phyloP scores from a whole-genome alignment of 2,888 invertebrate species.

The Margaritifera margaritifera region DNA sequence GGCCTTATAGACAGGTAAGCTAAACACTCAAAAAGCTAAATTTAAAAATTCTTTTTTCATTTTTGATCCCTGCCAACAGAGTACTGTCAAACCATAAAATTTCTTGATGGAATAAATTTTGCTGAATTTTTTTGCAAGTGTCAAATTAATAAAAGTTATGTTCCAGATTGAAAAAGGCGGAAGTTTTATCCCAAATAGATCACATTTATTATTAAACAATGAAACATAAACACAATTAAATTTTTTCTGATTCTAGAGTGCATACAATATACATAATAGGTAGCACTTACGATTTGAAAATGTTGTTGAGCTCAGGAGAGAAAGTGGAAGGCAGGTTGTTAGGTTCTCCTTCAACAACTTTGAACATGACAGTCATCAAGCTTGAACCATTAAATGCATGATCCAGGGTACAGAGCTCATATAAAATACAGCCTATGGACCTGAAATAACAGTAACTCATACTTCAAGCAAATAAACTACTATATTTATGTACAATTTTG shows the following conservation, averaged over 20 bases:
- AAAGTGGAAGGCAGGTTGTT: constrained; percentile 68
- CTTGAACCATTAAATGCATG: constrained; percentile 72
- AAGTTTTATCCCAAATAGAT: too few species aligned
- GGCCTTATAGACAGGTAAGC: too few species aligned
- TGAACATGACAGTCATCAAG: constrained; percentile 73
- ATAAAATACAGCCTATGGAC: constrained; percentile 73
- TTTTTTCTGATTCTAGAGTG: neutral
- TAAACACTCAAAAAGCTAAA: too few species aligned
- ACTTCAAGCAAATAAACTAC: too few species aligned
- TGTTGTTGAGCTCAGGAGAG: constrained; percentile 63
- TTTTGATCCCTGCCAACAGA: too few species aligned
- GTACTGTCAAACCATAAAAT: too few species aligned
- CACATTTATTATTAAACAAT: neutral
- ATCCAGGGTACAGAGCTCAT: constrained; percentile 70
- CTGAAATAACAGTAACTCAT: constrained; percentile 45
- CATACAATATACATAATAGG: neutral
- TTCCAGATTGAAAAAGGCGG: neutral
- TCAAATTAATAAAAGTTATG: too few species aligned
- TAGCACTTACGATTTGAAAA: constrained; percentile 65
- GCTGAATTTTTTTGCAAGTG: too few species aligned
- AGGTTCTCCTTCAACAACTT: constrained; percentile 70
- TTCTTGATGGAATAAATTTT: too few species aligned
- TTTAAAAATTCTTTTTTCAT: too few species aligned
- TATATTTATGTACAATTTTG: too few species aligned
- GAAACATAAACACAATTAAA: neutral